Base-by-base conservation (phyloP, 2,888 invertebrate species). In the Drosophila colorata region DNA sequence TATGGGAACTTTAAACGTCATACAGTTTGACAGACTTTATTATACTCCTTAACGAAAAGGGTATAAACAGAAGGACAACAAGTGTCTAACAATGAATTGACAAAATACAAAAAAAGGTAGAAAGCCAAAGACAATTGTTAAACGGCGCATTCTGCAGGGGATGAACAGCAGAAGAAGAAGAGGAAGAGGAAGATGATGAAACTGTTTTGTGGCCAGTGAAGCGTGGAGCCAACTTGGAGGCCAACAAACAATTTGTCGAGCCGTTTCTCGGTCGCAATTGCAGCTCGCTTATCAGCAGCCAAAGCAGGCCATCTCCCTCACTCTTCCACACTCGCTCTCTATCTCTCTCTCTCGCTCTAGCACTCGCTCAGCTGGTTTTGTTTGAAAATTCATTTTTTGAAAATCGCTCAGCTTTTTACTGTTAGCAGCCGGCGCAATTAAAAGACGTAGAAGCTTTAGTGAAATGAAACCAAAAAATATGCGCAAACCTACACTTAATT, bases 11-110 rank as follows among this genome's bases (percentile, higher is more conserved):
- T 25, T 25, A 7, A 6, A 25, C 8, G 25, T 28, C 28, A 1
- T 2, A 8, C 8, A 2, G 8, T 37, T 14, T 8, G 14, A 7
- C 6, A n/a, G 16, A 38, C 38, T 38, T 38, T 1, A 37, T 4
- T 16, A 14, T 8, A 4, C 4, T 9, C 16, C 9, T 4, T 16
- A 1, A 5, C 1, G 4, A 16, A 16, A 9, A 16, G 38, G 16
- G 38, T 13, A 48, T 16, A 7, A 7, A 35, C 8, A 9, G 1
- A 16, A 23, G 9, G 16, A 48, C 47, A 59, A 53, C 74, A 86
- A 80, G 80, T 80, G 83, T 60, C 64, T 56, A 57, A 48, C 66
- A 72, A 63, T 86, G 80, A 80, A 83, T 82, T 76, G 80, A 73
- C 83, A 69, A 16, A 47, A 40, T 37, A 37, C 25, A 25, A 64